Base-by-base conservation (phyloP, 2,888 invertebrate species). In the Lymantria dispar region DNA sequence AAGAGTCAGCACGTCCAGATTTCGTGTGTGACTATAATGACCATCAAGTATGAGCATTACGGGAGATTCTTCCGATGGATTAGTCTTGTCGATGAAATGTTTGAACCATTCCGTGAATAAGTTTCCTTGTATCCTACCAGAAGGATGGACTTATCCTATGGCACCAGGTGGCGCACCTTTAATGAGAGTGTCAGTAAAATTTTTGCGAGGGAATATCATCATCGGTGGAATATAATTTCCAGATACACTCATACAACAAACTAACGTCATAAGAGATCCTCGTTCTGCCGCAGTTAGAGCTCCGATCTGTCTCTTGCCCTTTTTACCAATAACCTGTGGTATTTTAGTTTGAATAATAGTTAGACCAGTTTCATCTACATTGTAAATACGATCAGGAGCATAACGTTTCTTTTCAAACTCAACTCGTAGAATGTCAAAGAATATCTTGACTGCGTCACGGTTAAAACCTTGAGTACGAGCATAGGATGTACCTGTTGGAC, bases 221-320 rank as follows among this genome's bases (percentile, higher is more conserved):
- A n/a, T n/a, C 12, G 64, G 63, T 29, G 61, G 62, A 8, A 68
- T 56, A 53, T 54, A 64, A 46, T 54, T 45, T 7, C 61, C 64
- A 10, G 52, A 43, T 22, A 64, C 56, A 47, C 54, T 67, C 58
- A 65, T 60, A 50, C 56, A 52, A 29, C 58, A 50, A 9, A 62
- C 58, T 45, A 53, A 56, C 37, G 67, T 60, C 2, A 61, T 41
- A 36, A 68, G 58, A 29, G 67, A 64, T 7, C 74, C 77, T 48
- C 77, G 49, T 68, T 80, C 73, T 9, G 71, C 73, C 47, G 75
- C 73, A 7, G 52, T 72, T 47, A 72, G 12, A 33, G 70, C 47
- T 8, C 63, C 72, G 31, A 80, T 67, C 60, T 76, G 74, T 37
- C 62, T 48, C 64, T 76, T 74, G 7, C 78, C 78, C 57, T 67